Conservation (phyloP, 2,113 vertebrate genomes). For the Nerophis lumbriciformis region DNA sequence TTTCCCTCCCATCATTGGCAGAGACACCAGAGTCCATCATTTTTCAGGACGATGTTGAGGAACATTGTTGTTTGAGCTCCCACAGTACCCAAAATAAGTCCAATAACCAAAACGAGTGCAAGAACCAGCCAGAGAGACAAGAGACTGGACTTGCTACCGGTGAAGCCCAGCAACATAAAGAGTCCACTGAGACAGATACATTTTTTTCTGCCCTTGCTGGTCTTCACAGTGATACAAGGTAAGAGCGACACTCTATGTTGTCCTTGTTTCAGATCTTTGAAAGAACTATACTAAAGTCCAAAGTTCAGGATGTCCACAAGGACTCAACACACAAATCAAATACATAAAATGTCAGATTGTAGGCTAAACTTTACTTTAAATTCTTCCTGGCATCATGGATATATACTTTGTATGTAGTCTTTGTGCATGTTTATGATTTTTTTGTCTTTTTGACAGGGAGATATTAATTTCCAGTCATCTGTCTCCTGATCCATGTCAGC, state of each 20-base stretch:
- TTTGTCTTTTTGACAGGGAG: too few species aligned
- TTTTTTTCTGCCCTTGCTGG: slow-evolving; percentile 51
- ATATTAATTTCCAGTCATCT: slow-evolving; percentile 34
- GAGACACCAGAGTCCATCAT: slow-evolving; percentile 82
- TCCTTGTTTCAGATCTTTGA: too few species aligned
- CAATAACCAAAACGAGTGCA: slow-evolving; percentile 59
- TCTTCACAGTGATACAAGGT: slow-evolving; percentile 34
- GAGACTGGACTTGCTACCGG: slow-evolving; percentile 39
- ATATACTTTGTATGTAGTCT: too few species aligned
- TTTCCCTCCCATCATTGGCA: slow-evolving; percentile 85
- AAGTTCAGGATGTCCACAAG: too few species aligned
- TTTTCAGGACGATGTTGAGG: slow-evolving; percentile 78
- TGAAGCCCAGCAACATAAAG: slow-evolving; percentile 43
- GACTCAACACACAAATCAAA: too few species aligned
- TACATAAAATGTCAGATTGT: too few species aligned
- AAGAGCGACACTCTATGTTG: not conserved
- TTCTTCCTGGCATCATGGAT: too few species aligned
- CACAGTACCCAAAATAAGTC: slow-evolving; percentile 56
- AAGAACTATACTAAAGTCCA: too few species aligned
- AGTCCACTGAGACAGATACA: slow-evolving; percentile 57
- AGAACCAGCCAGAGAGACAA: slow-evolving; percentile 45
- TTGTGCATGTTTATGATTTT: too few species aligned
- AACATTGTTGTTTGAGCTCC: slow-evolving; percentile 67
- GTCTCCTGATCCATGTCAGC: slow-evolving; percentile 53
- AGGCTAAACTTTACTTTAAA: too few species aligned